phyloP scores from a whole-genome alignment of 2,113 vertebrate genomes.

The Regulus satrapa region DNA sequence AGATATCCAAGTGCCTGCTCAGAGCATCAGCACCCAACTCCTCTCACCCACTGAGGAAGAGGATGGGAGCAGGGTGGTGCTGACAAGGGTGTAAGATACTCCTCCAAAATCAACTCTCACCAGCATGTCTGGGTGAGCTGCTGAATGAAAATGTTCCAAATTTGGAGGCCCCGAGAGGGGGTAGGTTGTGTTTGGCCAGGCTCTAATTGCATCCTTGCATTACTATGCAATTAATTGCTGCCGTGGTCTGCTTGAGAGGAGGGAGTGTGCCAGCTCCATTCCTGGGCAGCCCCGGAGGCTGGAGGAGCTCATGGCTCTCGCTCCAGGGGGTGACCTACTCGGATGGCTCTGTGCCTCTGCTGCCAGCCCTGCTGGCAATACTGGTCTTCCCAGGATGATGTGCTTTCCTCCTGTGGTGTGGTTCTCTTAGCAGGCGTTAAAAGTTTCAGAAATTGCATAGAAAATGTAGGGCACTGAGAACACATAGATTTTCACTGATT shows the following conservation, averaged over 20 bases:
- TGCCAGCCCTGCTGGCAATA: constrained; percentile 10
- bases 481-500: background rate
- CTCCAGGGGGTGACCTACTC: background rate
- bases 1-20: background rate
- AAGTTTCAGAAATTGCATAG: background rate
- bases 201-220: constrained; percentile 53
- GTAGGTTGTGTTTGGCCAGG: constrained; percentile 4
- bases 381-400: background rate
- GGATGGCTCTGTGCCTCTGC: background rate
- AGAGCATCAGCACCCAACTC: background rate
- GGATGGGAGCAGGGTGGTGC: background rate
- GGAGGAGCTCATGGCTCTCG: background rate
- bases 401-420: background rate
- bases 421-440: background rate
- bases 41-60: background rate
- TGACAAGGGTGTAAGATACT: background rate
- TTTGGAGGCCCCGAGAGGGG: background rate
- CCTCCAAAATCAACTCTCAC: background rate
- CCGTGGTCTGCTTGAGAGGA: background rate
- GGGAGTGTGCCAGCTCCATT: background rate
- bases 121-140: background rate
- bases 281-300: background rate
- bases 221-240: constrained; percentile 54
- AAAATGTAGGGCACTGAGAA: constrained; percentile 3
- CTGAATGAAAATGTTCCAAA: constrained; percentile 10